phyloP scores from a whole-genome alignment of 1,140 invertebrate genomes.

The Teleogryllus occipitalis region DNA sequence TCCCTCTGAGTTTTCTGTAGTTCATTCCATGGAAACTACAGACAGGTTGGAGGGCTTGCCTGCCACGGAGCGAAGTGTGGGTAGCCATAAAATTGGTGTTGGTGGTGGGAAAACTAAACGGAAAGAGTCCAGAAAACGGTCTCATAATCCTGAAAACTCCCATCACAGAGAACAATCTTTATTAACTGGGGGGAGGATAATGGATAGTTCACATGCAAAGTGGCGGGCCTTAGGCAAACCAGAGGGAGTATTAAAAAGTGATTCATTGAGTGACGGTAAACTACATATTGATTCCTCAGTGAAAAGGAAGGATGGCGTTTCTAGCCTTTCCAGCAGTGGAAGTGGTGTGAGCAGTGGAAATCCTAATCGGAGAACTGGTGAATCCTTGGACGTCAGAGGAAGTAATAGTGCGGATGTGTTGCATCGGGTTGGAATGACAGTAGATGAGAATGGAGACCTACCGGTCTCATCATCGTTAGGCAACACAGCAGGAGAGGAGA shows the following conservation, averaged over 20 bases:
- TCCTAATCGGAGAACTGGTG: background rate
- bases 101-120: slow-evolving; percentile 16
- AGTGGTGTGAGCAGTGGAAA: slow-evolving; percentile 9
- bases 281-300: background rate
- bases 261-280: background rate
- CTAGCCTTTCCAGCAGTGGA: background rate
- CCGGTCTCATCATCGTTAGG: background rate
- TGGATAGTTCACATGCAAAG: slow-evolving; percentile 9
- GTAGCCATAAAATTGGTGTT: background rate
- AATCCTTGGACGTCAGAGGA: slow-evolving; percentile 9
- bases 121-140: slow-evolving; percentile 19
- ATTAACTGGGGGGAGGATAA: slow-evolving; percentile 21
- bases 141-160: slow-evolving; percentile 8
- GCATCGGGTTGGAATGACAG: background rate
- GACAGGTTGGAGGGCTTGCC: background rate
- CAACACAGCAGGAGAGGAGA: slow-evolving; percentile 9
- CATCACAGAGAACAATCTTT: slow-evolving; percentile 20
- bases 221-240: background rate
- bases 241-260: background rate
- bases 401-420: background rate
- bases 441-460: slow-evolving; percentile 9
- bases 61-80: background rate
- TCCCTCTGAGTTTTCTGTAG: background rate
- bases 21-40: background rate
- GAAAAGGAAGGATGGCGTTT: background rate